Evolutionary conservation across 2,113 vertebrate genomes (phyloP).

Genomic region (Nothocercus julius): DNA sequence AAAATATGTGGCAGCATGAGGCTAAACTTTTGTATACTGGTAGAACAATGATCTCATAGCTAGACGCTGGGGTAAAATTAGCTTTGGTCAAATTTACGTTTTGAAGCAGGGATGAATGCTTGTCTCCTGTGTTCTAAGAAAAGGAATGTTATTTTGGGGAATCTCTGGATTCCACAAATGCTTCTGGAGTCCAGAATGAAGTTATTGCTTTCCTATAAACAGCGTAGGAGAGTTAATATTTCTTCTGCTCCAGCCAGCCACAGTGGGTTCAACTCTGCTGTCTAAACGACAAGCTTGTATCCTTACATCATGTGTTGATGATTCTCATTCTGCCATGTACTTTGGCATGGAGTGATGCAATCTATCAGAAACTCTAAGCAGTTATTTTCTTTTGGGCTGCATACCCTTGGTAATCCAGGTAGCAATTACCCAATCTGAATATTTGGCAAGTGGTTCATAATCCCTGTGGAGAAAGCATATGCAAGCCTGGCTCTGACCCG

Average conservation of each 20-base stretch:
- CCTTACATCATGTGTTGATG: conserved; percentile 19
- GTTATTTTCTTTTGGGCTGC: conserved; percentile 50
- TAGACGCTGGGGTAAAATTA: conserved; percentile 18
- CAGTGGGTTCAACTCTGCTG: background rate
- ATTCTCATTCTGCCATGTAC: background rate
- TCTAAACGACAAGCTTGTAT: background rate
- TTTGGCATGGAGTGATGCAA: conserved; percentile 9
- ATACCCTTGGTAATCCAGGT: conserved; percentile 66
- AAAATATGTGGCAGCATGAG: background rate
- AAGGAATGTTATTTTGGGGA: conserved; percentile 20
- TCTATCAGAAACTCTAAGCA: conserved; percentile 40
- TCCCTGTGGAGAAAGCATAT: conserved; percentile 60
- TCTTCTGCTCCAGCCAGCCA: background rate
- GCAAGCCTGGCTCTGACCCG: conserved; percentile 50
- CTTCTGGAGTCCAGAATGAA: conserved; percentile 9
- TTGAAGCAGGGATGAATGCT: background rate
- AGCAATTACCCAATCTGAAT: conserved; percentile 74
- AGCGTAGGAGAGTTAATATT: background rate
- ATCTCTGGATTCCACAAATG: conserved; percentile 32
- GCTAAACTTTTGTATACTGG: conserved; percentile 14
- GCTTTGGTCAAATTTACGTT: conserved; percentile 22
- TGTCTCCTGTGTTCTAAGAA: background rate
- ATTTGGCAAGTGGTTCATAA: conserved; percentile 59
- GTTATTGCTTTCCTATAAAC: background rate
- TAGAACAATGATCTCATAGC: conserved; percentile 49